Evolutionary conservation across 2,888 invertebrate genomes (phyloP).

Genomic region (Acanthosepion pharaonis): DNA sequence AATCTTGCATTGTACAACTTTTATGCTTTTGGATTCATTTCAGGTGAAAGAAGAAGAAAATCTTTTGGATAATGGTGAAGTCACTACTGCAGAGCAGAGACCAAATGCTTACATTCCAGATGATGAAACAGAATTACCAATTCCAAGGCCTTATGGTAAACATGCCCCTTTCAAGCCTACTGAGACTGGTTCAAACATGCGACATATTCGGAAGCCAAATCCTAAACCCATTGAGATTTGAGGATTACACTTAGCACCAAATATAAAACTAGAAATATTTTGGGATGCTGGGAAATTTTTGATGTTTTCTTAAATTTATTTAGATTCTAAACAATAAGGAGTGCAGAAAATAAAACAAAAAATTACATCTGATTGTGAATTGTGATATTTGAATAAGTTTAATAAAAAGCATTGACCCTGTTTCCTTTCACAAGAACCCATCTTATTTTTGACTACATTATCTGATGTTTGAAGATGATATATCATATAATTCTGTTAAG

Average conservation of each 20-base stretch:
- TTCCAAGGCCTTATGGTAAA: slow-evolving; percentile 74
- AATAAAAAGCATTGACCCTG: no score
- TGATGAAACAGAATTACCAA: slow-evolving; percentile 74
- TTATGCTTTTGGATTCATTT: slow-evolving; percentile 47
- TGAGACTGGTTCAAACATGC: slow-evolving; percentile 73
- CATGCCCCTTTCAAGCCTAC: slow-evolving; percentile 75
- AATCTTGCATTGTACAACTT: neutral
- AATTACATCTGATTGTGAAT: no score
- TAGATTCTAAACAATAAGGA: no score
- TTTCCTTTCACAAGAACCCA: no score
- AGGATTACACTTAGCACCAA: neutral
- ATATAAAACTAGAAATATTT: neutral
- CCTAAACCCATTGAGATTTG: slow-evolving; percentile 75
- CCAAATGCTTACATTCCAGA: slow-evolving; percentile 75
- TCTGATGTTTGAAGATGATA: no score
- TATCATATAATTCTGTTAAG: no score
- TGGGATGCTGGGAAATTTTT: no score
- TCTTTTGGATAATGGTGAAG: slow-evolving; percentile 70
- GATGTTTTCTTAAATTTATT: no score
- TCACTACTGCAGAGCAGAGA: slow-evolving; percentile 74
- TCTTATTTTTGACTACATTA: no score
- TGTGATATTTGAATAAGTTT: no score
- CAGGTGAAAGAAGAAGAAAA: slow-evolving; percentile 72
- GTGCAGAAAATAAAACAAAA: no score
- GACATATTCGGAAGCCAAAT: slow-evolving; percentile 74